Conservation (phyloP, 2,888 invertebrate genomes). For the Diplolepis rosae region DNA sequence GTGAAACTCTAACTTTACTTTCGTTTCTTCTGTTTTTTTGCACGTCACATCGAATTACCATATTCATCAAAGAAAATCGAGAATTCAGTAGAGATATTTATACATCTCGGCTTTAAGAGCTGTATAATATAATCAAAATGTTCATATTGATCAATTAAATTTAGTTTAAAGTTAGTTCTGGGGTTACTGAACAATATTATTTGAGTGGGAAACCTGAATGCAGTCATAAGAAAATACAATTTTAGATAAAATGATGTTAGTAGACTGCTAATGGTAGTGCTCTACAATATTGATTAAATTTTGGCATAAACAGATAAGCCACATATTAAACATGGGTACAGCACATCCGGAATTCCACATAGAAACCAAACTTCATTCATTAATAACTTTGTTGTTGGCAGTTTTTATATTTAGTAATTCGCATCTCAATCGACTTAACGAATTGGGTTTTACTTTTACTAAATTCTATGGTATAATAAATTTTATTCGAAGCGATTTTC, state of each 20-base stretch:
- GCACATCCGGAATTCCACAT: background rate
- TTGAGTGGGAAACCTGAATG: background rate
- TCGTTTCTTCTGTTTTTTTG: background rate
- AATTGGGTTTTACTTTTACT: no score
- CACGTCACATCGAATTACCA: slow-evolving; percentile 5
- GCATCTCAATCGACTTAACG: no score
- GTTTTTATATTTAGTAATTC: no score
- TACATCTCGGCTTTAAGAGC: background rate
- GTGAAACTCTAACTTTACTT: background rate
- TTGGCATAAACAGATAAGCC: background rate
- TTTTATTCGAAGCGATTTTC: no score
- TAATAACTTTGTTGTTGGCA: no score
- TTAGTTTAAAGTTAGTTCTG: no score
- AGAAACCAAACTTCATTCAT: background rate
- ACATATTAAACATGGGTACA: background rate
- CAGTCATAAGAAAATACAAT: background rate
- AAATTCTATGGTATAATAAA: no score
- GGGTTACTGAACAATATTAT: no score
- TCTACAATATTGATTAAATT: slow-evolving; percentile 7
- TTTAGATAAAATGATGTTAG: background rate
- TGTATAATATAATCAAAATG: no score
- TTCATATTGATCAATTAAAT: no score
- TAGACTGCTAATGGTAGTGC: background rate
- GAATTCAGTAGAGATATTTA: background rate
- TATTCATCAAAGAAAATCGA: background rate